Percentiles rank a stretch among this genome's conserved stretches.
phyloP scores from a whole-genome alignment of 2,797 vertebrate genomes.

The Megalops cyprinoides region DNA sequence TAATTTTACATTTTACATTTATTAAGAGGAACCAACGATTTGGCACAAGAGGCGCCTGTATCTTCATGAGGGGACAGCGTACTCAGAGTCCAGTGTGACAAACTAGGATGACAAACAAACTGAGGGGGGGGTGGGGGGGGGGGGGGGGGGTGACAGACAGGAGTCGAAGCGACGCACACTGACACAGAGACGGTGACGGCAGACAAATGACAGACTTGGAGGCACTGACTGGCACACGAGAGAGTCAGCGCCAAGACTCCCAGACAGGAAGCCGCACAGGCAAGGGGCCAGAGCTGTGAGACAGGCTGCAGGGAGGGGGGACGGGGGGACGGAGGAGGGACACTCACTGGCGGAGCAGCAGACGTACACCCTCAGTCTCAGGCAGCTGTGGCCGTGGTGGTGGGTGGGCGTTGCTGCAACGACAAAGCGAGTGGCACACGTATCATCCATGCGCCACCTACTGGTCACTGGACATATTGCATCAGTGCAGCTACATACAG shows the following conservation, averaged over 20 bases:
- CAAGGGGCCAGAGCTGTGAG: background rate
- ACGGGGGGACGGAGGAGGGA: background rate
- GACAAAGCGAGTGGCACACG: slow-evolving; percentile 30
- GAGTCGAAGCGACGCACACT: background rate
- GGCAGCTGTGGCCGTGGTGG: slow-evolving; percentile 90
- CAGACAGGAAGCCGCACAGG: background rate
- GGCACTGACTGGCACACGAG: background rate
- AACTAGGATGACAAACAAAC: background rate
- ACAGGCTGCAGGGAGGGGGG: background rate
- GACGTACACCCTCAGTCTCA: slow-evolving; percentile 93
- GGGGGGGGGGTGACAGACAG: background rate
- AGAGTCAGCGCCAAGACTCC: background rate
- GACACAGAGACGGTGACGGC: background rate
- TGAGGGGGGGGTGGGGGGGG: background rate
- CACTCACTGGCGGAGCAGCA: slow-evolving; percentile 92
- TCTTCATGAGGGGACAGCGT: background rate
- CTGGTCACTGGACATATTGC: slow-evolving; percentile 40
- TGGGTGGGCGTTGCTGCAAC: slow-evolving; percentile 87
- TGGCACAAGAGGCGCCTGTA: no score
- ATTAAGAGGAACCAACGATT: no score
- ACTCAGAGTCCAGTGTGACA: background rate
- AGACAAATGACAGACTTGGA: background rate
- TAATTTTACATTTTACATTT: no score
- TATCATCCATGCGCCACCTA: slow-evolving; percentile 62
- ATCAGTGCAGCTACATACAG: background rate